phyloP scores from a whole-genome alignment of 2,888 invertebrate genomes.

The Nephrocerus scutellatus region DNA sequence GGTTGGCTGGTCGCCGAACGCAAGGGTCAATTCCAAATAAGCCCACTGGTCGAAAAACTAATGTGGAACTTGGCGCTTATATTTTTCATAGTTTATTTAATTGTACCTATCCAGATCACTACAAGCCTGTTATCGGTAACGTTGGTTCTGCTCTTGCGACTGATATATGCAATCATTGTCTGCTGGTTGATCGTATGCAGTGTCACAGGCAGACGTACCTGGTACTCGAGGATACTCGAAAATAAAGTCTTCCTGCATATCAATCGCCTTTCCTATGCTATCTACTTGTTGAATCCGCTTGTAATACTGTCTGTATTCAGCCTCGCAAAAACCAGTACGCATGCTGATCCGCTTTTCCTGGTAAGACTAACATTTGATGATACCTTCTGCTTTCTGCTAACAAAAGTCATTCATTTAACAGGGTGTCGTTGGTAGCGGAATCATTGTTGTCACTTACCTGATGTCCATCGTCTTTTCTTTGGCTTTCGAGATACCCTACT shows the following conservation, averaged over 20 bases:
- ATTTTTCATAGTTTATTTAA: too few relatives aligned
- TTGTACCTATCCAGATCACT: slow-evolving; percentile 42
- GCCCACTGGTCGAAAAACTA: slow-evolving; percentile 33
- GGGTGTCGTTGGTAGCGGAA: slow-evolving; percentile 21
- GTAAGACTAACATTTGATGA: slow-evolving; percentile 28
- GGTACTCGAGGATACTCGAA: slow-evolving; percentile 45
- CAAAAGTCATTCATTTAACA: slow-evolving; percentile 16
- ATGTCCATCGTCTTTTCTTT: slow-evolving; percentile 25
- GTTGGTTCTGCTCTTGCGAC: slow-evolving; percentile 50
- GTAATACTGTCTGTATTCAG: slow-evolving; percentile 50
- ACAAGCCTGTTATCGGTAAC: slow-evolving; percentile 47
- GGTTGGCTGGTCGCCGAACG: slow-evolving; percentile 46
- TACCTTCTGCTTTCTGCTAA: slow-evolving; percentile 1
- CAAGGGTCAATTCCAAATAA: slow-evolving; percentile 34
- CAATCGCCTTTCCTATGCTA: slow-evolving; percentile 54
- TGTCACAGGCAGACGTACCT: slow-evolving; percentile 49
- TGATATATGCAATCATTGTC: slow-evolving; percentile 52
- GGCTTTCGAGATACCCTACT: slow-evolving; percentile 27
- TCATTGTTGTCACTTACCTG: slow-evolving; percentile 20
- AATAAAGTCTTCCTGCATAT: slow-evolving; percentile 45
- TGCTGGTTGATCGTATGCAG: slow-evolving; percentile 55
- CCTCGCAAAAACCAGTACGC: slow-evolving; percentile 39
- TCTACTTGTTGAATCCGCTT: slow-evolving; percentile 55
- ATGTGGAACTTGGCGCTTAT: slow-evolving; percentile 40
- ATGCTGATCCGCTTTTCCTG: slow-evolving; percentile 46